A percentile compares a stretch with the other conserved stretches of the same genome.
Conservation (phyloP, 2,888 invertebrate species). For the Tetranychus truncatus region DNA sequence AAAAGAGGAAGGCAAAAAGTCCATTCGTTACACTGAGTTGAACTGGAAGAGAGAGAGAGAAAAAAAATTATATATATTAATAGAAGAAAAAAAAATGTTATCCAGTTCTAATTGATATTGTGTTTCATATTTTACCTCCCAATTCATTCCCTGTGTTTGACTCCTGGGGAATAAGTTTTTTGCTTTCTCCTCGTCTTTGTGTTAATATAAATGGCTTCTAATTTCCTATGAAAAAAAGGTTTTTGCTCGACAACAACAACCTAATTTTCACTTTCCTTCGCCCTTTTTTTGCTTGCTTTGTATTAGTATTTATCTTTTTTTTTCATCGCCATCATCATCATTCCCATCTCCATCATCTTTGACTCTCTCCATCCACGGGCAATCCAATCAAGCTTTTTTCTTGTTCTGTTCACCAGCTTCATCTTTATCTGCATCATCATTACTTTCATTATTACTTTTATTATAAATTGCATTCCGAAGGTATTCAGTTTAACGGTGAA, state of each 20-base stretch:
- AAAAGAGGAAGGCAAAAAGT: neutral
- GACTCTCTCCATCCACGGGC: constrained; percentile 1
- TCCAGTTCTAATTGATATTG: neutral
- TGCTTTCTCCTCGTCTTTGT: neutral
- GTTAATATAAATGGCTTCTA: constrained; percentile 1
- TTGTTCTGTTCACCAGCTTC: neutral
- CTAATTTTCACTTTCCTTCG: constrained; percentile 2
- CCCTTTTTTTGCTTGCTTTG: neutral
- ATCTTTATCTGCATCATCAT: neutral
- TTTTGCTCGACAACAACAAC: neutral
- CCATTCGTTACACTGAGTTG: neutral
- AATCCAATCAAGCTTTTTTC: neutral
- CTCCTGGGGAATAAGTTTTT: neutral
- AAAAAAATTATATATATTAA: neutral
- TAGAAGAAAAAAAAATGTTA: neutral
- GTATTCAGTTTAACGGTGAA: neutral
- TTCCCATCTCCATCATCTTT: neutral
- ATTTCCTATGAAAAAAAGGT: neutral
- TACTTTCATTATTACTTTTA: constrained; percentile 1
- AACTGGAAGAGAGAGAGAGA: neutral
- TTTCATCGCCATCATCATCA: neutral
- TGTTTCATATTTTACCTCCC: neutral
- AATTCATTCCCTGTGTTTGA: neutral
- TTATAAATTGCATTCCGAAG: neutral
- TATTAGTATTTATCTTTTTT: neutral